Evolutionary conservation across 2,888 invertebrate genomes (phyloP), one percentile per base, ranked within the genome.

Genomic region (Chalcis sispes): DNA sequence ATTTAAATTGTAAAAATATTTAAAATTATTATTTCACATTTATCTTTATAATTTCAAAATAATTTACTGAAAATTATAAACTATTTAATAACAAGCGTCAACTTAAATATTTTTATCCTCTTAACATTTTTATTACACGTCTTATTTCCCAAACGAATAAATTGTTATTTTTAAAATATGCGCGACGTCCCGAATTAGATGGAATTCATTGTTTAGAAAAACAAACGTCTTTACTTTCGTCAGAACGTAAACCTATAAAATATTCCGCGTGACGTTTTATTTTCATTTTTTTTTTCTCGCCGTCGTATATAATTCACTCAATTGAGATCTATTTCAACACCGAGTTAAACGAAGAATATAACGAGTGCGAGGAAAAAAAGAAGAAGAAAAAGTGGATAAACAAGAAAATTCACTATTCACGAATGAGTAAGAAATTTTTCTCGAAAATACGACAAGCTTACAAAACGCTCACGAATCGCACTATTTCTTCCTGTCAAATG

Each of bases 371-470:
- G n/a, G 29, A 50, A n/a, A 7, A 42, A 42, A n/a, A 40, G 59
- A 56, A 13, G 13, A 62, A 42, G 20, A 46, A 7, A 15, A 8
- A 52, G 40, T 32, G 48, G 62, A 65, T n/a, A 54, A 66, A 61
- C 65, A 71, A 50, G 74, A 56, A 58, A 75, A 72, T 72, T 72
- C 46, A 75, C 42, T 66, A 64, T 52, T 46, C 46, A 32, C 25
- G 52, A 13, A 59, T 23, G 54, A 52, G 64, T 5, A 20, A 72
- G 71, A 67, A 62, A 62, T 72, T 76, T 54, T 67, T 76, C 67
- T 72, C 29, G 32, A 76, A 75, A 74, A 69, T 54, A 74, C 46
- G 65, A 66, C 52, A 69, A 32, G 59, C 65, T 65, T 75, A 75
- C 52, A 59, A 71, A 75, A 75, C 42, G 59, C 54, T n/a, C 36